Conservation (phyloP, 2,797 vertebrate species). For the Gorsachius magnificus region DNA sequence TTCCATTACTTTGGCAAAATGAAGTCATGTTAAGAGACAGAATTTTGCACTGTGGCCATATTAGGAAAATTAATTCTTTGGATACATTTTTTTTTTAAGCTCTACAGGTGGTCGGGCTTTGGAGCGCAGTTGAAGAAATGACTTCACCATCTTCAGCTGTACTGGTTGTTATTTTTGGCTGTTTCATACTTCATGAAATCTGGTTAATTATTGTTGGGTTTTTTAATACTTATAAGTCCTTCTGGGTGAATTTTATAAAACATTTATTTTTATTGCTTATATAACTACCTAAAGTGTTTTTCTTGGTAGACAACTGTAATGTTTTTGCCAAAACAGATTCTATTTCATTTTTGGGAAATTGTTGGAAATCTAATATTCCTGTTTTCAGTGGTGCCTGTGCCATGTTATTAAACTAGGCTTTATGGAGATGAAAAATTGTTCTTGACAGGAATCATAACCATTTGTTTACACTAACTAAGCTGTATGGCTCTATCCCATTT, state of each 20-base stretch:
- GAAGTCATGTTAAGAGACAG: background rate
- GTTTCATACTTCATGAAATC: slow-evolving; percentile 45
- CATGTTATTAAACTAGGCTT: slow-evolving; percentile 58
- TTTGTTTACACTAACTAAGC: slow-evolving; percentile 39
- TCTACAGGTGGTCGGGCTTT: slow-evolving; percentile 72
- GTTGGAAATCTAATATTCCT: slow-evolving; percentile 69
- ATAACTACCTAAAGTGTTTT: slow-evolving; percentile 77
- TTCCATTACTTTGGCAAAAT: slow-evolving; percentile 5
- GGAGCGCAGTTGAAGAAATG: slow-evolving; percentile 61
- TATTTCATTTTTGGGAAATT: slow-evolving; percentile 74
- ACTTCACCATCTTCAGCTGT: slow-evolving; percentile 72
- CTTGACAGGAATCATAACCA: slow-evolving; percentile 46
- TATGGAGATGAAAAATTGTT: slow-evolving; percentile 43
- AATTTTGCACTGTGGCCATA: slow-evolving; percentile 27
- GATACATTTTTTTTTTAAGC: slow-evolving; percentile 51
- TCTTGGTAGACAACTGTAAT: slow-evolving; percentile 64
- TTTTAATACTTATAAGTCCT: slow-evolving; percentile 68
- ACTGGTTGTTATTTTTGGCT: slow-evolving; percentile 74
- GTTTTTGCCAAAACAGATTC: slow-evolving; percentile 77
- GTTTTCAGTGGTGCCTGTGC: slow-evolving; percentile 49
- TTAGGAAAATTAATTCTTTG: slow-evolving; percentile 44
- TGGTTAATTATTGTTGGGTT: slow-evolving; percentile 74
- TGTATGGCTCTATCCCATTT: background rate
- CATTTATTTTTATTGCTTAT: slow-evolving; percentile 79
- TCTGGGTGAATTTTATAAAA: slow-evolving; percentile 73